phyloP scores from a whole-genome alignment of 2,888 invertebrate species.

The Archips xylosteana region DNA sequence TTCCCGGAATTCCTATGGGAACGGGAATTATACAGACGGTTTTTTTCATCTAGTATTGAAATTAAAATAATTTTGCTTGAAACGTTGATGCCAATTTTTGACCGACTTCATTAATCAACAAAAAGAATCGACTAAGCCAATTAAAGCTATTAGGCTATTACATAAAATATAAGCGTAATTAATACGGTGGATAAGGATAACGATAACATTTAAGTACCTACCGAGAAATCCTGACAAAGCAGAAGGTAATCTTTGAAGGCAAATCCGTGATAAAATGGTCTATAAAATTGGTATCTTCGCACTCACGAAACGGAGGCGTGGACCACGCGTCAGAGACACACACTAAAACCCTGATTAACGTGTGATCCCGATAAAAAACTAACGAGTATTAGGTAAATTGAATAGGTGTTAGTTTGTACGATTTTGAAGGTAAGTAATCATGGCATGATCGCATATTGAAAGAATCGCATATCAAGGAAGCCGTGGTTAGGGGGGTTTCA shows the following conservation, averaged over 20 bases:
- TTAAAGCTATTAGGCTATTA: not conserved
- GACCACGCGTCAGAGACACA: not conserved
- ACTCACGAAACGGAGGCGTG: conserved; percentile 27
- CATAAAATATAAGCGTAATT: not conserved
- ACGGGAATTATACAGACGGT: no score
- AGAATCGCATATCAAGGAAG: no score
- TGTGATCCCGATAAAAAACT: conserved; percentile 17
- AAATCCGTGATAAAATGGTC: not conserved
- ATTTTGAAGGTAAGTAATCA: not conserved
- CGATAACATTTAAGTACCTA: not conserved
- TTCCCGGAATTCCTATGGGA: no score
- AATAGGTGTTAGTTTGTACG: not conserved
- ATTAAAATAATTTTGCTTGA: no score
- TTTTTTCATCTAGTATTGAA: no score
- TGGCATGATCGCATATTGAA: no score
- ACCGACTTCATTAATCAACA: no score
- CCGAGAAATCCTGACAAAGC: not conserved
- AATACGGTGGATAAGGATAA: not conserved
- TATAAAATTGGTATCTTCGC: not conserved
- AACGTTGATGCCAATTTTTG: no score
- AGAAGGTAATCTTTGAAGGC: conserved; percentile 7
- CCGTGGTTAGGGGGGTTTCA: no score
- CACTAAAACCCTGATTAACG: conserved; percentile 6
- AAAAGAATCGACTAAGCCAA: not conserved
- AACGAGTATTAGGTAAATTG: not conserved